Base-by-base conservation (phyloP, 1,140 invertebrate species). In the Drosophila trapezifrons region DNA sequence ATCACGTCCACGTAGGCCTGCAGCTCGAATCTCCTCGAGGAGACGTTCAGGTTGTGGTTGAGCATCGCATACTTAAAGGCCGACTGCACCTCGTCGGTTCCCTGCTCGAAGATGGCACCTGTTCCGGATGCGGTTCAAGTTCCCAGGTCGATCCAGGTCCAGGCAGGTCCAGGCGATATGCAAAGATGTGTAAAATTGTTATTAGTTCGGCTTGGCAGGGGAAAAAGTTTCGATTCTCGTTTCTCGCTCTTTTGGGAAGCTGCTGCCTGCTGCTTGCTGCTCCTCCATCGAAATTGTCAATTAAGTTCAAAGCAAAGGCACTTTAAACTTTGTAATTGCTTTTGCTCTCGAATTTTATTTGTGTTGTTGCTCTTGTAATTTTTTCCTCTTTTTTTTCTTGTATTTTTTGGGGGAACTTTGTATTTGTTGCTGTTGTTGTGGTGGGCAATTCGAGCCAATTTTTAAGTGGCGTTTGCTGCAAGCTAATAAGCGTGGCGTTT, bases 91-190 rank as follows among this genome's bases (percentile, higher is more conserved):
- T 98, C 97, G 82, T 97, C 96, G 0, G 96, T 97, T 51, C 96
- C 96, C 90, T 97, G 96, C 84, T 97, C 97, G 87, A 98, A 98
- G 70, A 98, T 97, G 32, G 96, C 96, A 84, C 97, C 97, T 98
- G 94, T 59, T 62, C 22, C 20, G 51, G 29, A 37, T 37, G 29
- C 32, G 51, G 29, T 52, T 52, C 32, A 20, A 20, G 51, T 52
- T 54, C n/a, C 12, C 9, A 27, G 40, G 38, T 55, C 18, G 10
- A 45, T 29, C 3, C 13, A 17, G 49, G 38, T 55, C 8, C 10
- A 38, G 43, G 38, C 10, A 38, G 43, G 35, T 35, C 43, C 27
- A 45, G 51, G 17, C 27, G n/a, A 40, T 25, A 78, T 62, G 57
- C 58, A 64, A 69, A 71, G 72, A 79, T 66, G 69, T 74, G 57